These are phyloP conservation scores for Alouatta palliata DNA, from an alignment of 2,113 vertebrate species.

Conservation along the genomic window DNA sequence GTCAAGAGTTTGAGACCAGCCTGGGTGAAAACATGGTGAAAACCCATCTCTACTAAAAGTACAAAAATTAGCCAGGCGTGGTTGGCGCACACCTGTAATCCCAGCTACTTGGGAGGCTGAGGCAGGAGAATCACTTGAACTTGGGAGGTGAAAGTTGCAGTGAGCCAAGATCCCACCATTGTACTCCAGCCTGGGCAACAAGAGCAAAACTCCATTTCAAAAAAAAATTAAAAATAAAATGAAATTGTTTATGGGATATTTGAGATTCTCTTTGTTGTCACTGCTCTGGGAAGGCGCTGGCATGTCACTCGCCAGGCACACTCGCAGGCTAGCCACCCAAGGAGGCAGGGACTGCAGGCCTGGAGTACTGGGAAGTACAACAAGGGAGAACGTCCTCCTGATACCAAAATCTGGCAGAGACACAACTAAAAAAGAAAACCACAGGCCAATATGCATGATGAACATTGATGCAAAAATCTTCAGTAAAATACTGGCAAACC, in stretches of 20 bases:
- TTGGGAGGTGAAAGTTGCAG: too few relatives aligned
- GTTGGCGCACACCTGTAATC: neutral
- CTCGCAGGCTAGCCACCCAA: fast-evolving
- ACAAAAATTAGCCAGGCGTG: neutral
- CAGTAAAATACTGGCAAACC: too few relatives aligned
- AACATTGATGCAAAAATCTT: too few relatives aligned
- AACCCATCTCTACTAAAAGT: neutral
- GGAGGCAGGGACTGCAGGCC: neutral
- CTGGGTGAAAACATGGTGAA: neutral
- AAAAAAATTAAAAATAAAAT: neutral
- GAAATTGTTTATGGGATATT: neutral
- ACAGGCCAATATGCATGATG: too few relatives aligned
- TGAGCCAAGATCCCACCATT: too few relatives aligned
- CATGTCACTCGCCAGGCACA: neutral
- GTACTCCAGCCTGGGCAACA: too few relatives aligned
- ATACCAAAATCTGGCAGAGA: too few relatives aligned
- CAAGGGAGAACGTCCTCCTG: neutral
- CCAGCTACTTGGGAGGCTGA: neutral
- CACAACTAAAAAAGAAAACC: too few relatives aligned
- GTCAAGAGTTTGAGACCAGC: neutral
- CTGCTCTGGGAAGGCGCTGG: neutral
- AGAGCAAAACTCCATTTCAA: too few relatives aligned
- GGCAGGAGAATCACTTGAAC: too few relatives aligned
- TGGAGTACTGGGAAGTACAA: neutral
- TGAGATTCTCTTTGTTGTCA: neutral